phyloP scores from a whole-genome alignment of 30 jellyfish, hydroid and myxozoan genomes.

The Chrysaora quinquecirrha region DNA sequence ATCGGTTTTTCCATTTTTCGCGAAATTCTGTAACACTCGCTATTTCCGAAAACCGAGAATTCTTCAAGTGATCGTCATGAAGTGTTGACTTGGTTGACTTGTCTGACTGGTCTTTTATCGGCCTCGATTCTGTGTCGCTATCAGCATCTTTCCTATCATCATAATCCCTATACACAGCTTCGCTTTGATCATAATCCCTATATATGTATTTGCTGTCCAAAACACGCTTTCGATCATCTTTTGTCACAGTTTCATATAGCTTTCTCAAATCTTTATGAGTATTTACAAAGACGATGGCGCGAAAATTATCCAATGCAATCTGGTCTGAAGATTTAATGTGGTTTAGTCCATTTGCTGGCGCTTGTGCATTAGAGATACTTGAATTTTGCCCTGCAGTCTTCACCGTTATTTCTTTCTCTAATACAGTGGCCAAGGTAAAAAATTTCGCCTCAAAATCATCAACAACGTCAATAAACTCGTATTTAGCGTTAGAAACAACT shows the following conservation, averaged over 20 bases:
- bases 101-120: neutral
- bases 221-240: neutral
- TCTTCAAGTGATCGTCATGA: neutral
- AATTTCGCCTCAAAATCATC: slow-evolving; percentile 44
- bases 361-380: neutral
- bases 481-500: slow-evolving; percentile 28
- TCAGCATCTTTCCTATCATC: neutral
- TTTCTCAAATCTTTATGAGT: slow-evolving; percentile 51
- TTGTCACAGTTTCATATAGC: slow-evolving; percentile 19
- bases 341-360: neutral
- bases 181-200: neutral
- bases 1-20: slow-evolving; percentile 36
- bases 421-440: slow-evolving; percentile 19
- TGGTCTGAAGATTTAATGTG: neutral
- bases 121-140: neutral
- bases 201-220: neutral
- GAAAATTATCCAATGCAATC: neutral
- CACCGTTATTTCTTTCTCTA: slow-evolving; percentile 31
- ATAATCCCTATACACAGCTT: neutral
- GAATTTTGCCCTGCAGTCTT: neutral
- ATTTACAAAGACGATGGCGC: slow-evolving; percentile 58
- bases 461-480: slow-evolving; percentile 44
- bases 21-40: too few relatives aligned
- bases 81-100: neutral
- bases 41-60: too few relatives aligned